Evolutionary conservation across 2,113 vertebrate species (phyloP), one percentile per base, ranked within the genome.

Genomic region (Cervus canadensis): DNA sequence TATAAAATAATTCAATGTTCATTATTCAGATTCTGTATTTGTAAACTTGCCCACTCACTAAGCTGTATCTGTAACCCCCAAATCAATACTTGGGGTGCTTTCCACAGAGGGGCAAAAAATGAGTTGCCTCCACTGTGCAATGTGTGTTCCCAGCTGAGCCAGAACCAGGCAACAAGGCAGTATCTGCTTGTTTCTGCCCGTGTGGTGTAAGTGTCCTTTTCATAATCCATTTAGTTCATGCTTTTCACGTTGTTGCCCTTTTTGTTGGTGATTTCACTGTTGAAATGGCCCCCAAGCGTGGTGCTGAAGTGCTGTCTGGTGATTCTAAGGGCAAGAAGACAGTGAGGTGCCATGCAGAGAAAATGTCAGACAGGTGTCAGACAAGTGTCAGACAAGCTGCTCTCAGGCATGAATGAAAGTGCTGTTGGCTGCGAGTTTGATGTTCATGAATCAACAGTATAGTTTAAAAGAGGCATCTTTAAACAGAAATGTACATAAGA

Each of bases 51-150:
- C 82, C 64, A 15, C 33, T 64, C 40, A 17, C 28, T 82, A 76
- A 52, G 67, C 88, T 23, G 5, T 82, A 45, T 17, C 33, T 36
- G 5, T 28, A 36, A 40, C 30, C 26, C 23, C 52, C 19, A 88
- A 90, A 28, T 59, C 33, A n/a, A 62, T 2, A 7, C 6, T 59
- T 2, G 0, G 16, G 93, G 57, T 9, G 60, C 83, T 60, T 14
- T 40, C 52, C 17, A 17, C 1, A 21, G 36, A 83, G 21, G 15
- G 50, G 86, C 52, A 45, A 76, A 36, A 79, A 28, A 4, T 23
- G 40, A 7, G 30, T 59, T 11, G 0, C 54, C 64, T 25, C n/a
- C 57, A 17, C 11, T 1, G 11, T 1, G 0, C 25, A 6, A 6
- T 1, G 13, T 43, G 16, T 33, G 7, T 23, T 26, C 10, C 33